Base-by-base conservation (phyloP, 2,797 vertebrate species). In the Fundulus diaphanus region DNA sequence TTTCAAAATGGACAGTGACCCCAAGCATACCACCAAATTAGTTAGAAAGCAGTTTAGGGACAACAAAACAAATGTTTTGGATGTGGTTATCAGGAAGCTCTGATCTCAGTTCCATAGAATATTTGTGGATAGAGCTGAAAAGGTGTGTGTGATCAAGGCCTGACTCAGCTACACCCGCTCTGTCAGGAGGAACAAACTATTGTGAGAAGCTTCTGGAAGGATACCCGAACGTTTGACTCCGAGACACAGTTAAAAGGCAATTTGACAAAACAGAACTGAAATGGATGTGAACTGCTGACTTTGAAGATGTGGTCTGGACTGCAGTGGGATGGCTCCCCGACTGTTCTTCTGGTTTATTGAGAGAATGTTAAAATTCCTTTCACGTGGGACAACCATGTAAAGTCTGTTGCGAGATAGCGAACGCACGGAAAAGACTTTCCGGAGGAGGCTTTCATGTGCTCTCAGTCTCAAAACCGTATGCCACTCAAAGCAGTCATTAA, bases 401-500 rank as follows among this genome's bases (percentile, higher is more conserved):
- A 68, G 59, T 57, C 22, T n/a, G 65, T 29, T 24, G 5, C 46
- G 9, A 65, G 31, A 35, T 1, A 68, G 0, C 22, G 29, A 68
- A 33, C 20, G 15, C 48, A 71, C n/a, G 52, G 18, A 59, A 70
- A 66, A 35, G 75, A 1, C 0, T n/a, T n/a, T n/a, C n/a, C n/a
- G n/a, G 48, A 18, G 2, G 40, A 37, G 11, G 63, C 73, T 71
- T 71, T 44, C 54, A 56, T 76, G 48, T 56, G 18, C 72, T 73
- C 51, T 24, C 35, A 48, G 54, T 63, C 51, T 82, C 81, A 42
- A 76, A n/a, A 59, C 3, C 33, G 35, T 67, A 72, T 59, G 18
- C 52, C 71, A 67, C 78, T 82, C 66, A 79, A 80, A 72, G 74
- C 31, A 16, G 59, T 82, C 71, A 76, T 86, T 72, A 76, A 85